Base-by-base conservation (phyloP, 1,140 invertebrate species). In the Drosophila tristis region DNA sequence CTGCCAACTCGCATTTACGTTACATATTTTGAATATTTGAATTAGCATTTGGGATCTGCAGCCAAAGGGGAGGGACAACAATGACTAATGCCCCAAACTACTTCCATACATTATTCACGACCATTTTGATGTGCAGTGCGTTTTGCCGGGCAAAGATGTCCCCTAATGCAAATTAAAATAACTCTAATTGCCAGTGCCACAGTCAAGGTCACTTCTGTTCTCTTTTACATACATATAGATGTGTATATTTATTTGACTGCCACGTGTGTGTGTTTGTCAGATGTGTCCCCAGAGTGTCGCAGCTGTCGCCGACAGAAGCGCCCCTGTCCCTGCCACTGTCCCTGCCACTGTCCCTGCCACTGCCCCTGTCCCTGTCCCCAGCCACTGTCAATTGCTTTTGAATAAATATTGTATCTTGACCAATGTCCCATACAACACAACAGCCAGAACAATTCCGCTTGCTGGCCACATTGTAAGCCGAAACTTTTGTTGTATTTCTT, bases 181-280 rank as follows among this genome's bases (percentile, higher is more conserved):
- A 87, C 81, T 86, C 74, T 81, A 85, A 85, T 85, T 87, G 78
- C 26, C 59, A 74, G 45, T 59, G 63, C 74, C 54, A 59, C 62
- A 74, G 65, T 74, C 78, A 85, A 85, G 81, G 81, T 80, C 81
- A 66, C 57, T 48, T 49, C 49, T 60, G 60, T 64, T 56, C 51
- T 58, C 47, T 56, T 62, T 13, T 68, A 44, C 51, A 57, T 67
- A 70, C n/a, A 23, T 42, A 23, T 6, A 25, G n/a, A 11, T 68
- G 25, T 39, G 20, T 48, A 29, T 51, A 16, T 9, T 25, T 39
- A 25, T 68, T 64, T 71, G 54, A 44, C 20, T 50, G 56, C 59
- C 74, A 84, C 72, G 81, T 82, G 74, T 70, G 60, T 82, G 74
- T 70, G 60, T 77, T 74, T 77, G 68, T 72, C 78, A 63, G 74